Base-by-base conservation (phyloP, 2,113 vertebrate genomes). In the Labeo rohita region DNA sequence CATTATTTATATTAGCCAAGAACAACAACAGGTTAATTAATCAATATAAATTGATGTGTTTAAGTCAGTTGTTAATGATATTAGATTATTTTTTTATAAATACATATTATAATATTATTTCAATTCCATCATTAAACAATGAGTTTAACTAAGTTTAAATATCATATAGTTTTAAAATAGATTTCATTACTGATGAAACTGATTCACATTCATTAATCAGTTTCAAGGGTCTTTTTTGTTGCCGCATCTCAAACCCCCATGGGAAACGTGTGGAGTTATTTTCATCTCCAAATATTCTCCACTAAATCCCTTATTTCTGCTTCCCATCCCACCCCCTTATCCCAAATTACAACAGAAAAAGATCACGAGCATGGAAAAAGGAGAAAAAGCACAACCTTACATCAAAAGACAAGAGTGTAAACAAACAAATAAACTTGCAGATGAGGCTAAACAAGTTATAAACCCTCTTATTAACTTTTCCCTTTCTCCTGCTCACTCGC, bases 401-500 rank as follows among this genome's bases (percentile, higher is more conserved):
- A 85, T 77, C 84, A 76, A 89, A 86, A 83, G 82, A 87, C 76
- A 84, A 87, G 77, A 63, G 68, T 50, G 80, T 77, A 75, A 84
- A 79, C 87, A 86, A 84, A 84, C 85, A 84, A 82, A 82, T 21
- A 50, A 85, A 88, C 23, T 66, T 77, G 85, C 86, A 76, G 65
- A 89, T 89, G 89, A 88, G 88, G 80, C n/a, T 36, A 86, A 90
- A 88, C 73, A 83, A 86, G 66, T 86, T 52, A 82, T 84, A 87
- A 89, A 80, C 86, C 87, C 86, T 72, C 88, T 86, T 87, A 91
- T 88, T 88, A 90, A 89, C 81, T 85, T 82, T 70, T 34, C 74
- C 61, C 54, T 68, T 85, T 77, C 45, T 65, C 54, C 72, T 18
- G 2, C 39, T 83, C 91, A 89, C 86, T 91, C 90, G 11, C 34